Evolutionary conservation across 2,888 invertebrate genomes (phyloP).

Genomic region (Andrena bucephala): DNA sequence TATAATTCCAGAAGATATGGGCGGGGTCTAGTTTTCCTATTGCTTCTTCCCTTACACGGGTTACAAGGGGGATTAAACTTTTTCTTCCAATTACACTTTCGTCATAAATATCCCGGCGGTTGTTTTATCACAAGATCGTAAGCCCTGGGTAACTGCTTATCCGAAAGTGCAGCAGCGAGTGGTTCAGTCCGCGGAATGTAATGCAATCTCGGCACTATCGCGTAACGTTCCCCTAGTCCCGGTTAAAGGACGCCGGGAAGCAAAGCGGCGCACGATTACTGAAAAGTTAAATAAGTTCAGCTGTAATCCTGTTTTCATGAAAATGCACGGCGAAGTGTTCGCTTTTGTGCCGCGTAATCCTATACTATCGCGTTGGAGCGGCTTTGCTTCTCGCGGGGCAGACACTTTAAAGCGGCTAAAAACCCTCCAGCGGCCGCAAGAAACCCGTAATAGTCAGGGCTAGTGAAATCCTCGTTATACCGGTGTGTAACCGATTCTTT

Average conservation of each 20-base stretch:
- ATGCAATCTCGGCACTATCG: constrained; percentile 30
- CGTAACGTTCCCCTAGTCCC: constrained; percentile 9
- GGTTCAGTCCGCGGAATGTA: constrained; percentile 11
- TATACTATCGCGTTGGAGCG: constrained; percentile 19
- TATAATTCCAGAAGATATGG: constrained; percentile 21
- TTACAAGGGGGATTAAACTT: constrained; percentile 2
- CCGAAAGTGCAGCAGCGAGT: constrained; percentile 16
- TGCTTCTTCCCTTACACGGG: neutral
- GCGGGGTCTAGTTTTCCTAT: neutral
- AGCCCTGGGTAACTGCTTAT: constrained; percentile 1
- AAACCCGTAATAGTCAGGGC: constrained; percentile 41
- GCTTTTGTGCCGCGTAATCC: constrained; percentile 56
- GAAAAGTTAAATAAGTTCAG: constrained; percentile 58
- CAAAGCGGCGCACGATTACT: constrained; percentile 28
- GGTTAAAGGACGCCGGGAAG: constrained; percentile 22
- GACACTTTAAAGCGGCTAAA: constrained; percentile 47
- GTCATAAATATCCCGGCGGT: constrained; percentile 23
- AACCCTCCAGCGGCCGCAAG: constrained; percentile 31
- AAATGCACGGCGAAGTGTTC: constrained; percentile 46
- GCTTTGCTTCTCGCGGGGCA: constrained; percentile 20
- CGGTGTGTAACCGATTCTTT: constrained; percentile 33
- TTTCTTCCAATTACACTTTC: constrained; percentile 38
- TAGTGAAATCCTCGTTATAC: constrained; percentile 41
- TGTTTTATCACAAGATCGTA: constrained; percentile 20
- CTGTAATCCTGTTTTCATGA: constrained; percentile 58